These are phyloP conservation scores for Gnatocerus cornutus DNA, from an alignment of 2,888 invertebrate species.

Conservation along the genomic window DNA sequence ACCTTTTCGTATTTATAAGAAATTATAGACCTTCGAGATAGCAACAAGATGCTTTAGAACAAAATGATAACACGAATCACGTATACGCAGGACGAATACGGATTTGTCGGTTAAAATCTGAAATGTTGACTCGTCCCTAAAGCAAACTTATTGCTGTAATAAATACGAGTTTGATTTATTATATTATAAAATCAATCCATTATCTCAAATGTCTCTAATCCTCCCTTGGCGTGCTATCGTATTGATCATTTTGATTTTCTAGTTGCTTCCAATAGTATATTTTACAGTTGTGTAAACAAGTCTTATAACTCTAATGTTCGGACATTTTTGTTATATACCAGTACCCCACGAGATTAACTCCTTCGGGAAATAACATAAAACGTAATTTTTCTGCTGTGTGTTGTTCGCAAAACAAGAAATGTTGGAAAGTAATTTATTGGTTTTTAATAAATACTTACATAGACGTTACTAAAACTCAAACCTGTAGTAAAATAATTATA, in stretches of 20 bases:
- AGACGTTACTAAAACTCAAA: too few relatives aligned
- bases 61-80: constrained; percentile 26
- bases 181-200: constrained; percentile 24
- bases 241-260: constrained; percentile 11
- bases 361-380: constrained; percentile 2
- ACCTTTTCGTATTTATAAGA: constrained; percentile 20
- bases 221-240: constrained; percentile 6
- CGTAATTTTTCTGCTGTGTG: background rate
- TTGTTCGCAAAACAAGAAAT: constrained; percentile 2
- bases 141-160: constrained; percentile 18
- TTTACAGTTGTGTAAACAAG: background rate
- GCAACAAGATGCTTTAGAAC: constrained; percentile 5
- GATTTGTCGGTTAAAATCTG: constrained; percentile 25
- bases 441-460: background rate
- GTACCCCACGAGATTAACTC: constrained; percentile 1
- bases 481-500: too few relatives aligned
- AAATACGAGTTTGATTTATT: constrained; percentile 24
- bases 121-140: constrained; percentile 25
- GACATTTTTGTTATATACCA: background rate
- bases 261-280: background rate
- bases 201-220: constrained; percentile 14
- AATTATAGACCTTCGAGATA: constrained; percentile 18
- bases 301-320: background rate
- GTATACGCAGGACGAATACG: constrained; percentile 24
- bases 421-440: background rate